Conservation (phyloP, 2,888 invertebrate genomes). For the Eugnorisma glareosa region DNA sequence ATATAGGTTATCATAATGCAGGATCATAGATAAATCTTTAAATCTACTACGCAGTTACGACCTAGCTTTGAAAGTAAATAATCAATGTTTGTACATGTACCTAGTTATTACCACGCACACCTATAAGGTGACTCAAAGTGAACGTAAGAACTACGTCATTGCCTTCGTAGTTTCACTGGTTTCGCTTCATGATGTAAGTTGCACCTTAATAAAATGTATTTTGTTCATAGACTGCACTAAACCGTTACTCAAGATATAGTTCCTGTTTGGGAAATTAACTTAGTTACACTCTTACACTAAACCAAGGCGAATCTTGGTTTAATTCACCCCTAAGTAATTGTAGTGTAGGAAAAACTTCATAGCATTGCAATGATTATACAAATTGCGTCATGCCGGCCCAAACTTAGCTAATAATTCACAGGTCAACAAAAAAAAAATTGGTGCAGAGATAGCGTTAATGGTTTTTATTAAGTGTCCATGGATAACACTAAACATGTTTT, state of each 20-base stretch:
- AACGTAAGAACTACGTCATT: conserved; percentile 40
- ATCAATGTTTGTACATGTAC: not conserved
- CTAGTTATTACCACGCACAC: not conserved
- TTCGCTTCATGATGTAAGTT: conserved; percentile 32
- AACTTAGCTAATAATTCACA: too few relatives aligned
- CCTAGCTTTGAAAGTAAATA: not conserved
- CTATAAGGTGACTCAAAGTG: conserved; percentile 9
- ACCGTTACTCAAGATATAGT: not conserved
- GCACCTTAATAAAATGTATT: not conserved
- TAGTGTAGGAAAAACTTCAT: too few relatives aligned
- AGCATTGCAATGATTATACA: not conserved
- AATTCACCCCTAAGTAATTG: not conserved
- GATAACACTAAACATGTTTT: too few relatives aligned
- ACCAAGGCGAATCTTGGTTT: not conserved
- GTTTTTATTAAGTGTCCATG: too few relatives aligned
- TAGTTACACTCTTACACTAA: not conserved
- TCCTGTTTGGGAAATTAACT: not conserved
- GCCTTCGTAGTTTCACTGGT: not conserved
- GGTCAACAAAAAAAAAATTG: too few relatives aligned
- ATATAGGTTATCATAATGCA: not conserved
- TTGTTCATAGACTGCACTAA: not conserved
- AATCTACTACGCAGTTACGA: not conserved
- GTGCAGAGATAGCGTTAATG: too few relatives aligned
- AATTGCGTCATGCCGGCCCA: not conserved
- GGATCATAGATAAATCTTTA: not conserved